Evolutionary conservation across 2,113 vertebrate species (phyloP).

Genomic region (Corythornis madagascariensis): DNA sequence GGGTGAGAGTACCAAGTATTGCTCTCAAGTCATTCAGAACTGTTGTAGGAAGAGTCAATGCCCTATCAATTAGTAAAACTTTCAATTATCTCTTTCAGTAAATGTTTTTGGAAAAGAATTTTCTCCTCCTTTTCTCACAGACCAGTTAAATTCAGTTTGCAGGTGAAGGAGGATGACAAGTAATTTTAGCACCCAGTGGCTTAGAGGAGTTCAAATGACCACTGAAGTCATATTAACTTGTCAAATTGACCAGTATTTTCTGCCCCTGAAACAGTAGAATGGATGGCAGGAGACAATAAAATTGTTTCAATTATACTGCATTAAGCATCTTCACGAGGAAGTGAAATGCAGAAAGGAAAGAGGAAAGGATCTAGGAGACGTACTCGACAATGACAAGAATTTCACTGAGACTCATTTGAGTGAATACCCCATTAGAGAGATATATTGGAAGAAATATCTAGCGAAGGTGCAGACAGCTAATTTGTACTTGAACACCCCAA

Average conservation of each 20-base stretch:
- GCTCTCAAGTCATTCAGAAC: not conserved
- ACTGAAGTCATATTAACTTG: conserved; percentile 82
- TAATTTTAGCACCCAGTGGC: conserved; percentile 77
- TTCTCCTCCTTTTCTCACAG: not conserved
- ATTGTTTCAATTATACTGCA: conserved; percentile 86
- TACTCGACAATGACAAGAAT: conserved; percentile 38
- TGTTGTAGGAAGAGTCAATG: conserved; percentile 23
- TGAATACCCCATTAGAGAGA: not conserved
- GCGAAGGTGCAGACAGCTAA: not conserved
- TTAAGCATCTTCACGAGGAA: conserved; percentile 74
- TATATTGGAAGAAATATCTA: not conserved
- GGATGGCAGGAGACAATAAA: conserved; percentile 83
- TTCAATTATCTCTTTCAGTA: conserved; percentile 46
- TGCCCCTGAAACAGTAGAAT: conserved; percentile 78
- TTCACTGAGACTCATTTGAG: conserved; percentile 5
- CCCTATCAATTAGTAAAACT: conserved; percentile 63
- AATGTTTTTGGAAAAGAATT: conserved; percentile 61
- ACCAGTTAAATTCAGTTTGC: conserved; percentile 47
- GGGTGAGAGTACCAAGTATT: not conserved
- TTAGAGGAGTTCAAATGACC: conserved; percentile 85
- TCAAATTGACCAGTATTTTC: conserved; percentile 85
- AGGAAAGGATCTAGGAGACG: conserved; percentile 42
- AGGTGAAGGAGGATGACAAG: conserved; percentile 77
- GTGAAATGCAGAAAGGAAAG: conserved; percentile 69
- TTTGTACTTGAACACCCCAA: not conserved